Evolutionary conservation across 2,113 vertebrate genomes (phyloP).

Genomic region (Enhydra lutris): DNA sequence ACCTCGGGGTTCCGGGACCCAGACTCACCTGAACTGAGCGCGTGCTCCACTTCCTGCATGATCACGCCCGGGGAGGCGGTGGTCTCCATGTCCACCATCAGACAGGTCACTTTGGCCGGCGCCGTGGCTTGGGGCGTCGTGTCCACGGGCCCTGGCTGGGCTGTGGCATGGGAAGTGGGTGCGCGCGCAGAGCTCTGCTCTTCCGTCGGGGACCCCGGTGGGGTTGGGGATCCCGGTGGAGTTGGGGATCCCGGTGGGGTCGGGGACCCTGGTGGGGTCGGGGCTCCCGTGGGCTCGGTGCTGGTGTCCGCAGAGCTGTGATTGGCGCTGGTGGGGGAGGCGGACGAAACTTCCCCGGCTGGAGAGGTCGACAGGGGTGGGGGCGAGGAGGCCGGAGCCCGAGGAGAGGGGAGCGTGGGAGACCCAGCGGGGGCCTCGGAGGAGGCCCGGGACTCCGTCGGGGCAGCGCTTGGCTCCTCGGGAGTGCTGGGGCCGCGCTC

Average conservation of each 20-base stretch:
- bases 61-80: conserved; percentile 51
- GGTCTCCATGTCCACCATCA: background rate
- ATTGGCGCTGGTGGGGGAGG: background rate
- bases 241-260: background rate
- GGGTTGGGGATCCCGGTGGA: background rate
- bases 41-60: conserved; percentile 74
- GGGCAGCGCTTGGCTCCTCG: background rate
- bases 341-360: background rate
- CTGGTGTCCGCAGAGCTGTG: background rate
- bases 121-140: conserved; percentile 32
- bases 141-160: background rate
- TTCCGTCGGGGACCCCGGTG: background rate
- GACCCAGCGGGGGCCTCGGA: background rate
- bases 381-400: background rate
- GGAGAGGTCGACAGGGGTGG: background rate
- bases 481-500: background rate
- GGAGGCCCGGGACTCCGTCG: background rate
- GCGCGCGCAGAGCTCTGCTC: conserved; percentile 8
- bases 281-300: background rate
- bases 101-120: background rate
- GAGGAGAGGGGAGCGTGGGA: background rate
- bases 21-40: conserved; percentile 82
- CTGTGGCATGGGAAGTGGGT: background rate
- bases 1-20: accelerated
- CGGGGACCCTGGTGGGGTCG: background rate